phyloP scores from a whole-genome alignment of 1,140 invertebrate genomes.

The Ceratoteleas bidentatus region DNA sequence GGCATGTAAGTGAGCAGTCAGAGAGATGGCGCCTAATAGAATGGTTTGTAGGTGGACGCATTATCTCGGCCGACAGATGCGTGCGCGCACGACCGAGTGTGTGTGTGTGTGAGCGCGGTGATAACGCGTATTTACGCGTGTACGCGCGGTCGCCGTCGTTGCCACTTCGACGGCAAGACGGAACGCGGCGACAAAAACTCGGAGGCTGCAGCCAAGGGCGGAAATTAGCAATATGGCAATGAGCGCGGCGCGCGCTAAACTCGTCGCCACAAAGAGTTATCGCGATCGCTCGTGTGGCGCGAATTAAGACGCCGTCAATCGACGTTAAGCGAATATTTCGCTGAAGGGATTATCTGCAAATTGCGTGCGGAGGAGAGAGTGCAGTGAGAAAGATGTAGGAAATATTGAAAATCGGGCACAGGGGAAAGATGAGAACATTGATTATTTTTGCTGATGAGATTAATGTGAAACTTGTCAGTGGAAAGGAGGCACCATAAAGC shows the following conservation, averaged over 20 bases:
- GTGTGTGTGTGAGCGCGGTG: constrained; percentile 30
- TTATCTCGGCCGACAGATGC: constrained; percentile 73
- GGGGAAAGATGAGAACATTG: no score
- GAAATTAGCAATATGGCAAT: constrained; percentile 81
- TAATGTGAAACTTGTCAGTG: no score
- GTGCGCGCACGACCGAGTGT: constrained; percentile 38
- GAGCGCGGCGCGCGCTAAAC: constrained; percentile 72
- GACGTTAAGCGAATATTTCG: no score
- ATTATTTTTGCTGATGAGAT: no score
- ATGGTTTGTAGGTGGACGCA: constrained; percentile 81
- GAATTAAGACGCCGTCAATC: constrained; percentile 13
- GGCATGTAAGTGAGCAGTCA: constrained; percentile 80
- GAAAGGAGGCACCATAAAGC: no score
- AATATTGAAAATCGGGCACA: no score
- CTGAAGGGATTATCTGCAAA: background rate
- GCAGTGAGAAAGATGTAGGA: no score
- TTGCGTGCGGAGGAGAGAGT: background rate
- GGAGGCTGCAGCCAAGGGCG: constrained; percentile 68
- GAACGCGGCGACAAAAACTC: constrained; percentile 31
- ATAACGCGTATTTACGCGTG: constrained; percentile 40
- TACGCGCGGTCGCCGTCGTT: constrained; percentile 40
- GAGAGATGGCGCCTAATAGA: constrained; percentile 81
- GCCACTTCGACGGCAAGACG: constrained; percentile 43
- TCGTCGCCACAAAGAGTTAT: constrained; percentile 39
- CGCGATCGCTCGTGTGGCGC: constrained; percentile 24